Base-by-base conservation (phyloP, 2,888 invertebrate species). In the Drosophila putrida region DNA sequence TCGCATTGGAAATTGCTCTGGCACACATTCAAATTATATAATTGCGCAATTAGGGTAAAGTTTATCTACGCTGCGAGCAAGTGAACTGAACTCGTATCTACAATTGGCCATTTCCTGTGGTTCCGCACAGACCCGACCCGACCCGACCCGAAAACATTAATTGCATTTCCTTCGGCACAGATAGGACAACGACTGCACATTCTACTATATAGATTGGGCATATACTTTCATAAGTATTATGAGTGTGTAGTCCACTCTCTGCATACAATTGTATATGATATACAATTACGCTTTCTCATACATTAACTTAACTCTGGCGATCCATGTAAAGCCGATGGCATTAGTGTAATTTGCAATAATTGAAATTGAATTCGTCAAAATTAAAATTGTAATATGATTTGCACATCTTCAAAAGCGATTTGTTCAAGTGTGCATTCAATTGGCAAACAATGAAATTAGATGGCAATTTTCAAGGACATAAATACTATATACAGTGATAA, bases 41-140 rank as follows among this genome's bases (percentile, higher is more conserved):
- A 80, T 80, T 83, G 75, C 62, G 54, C 78, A 81, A 81, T 81
- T 83, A 80, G 62, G 36, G 25, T 35, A 50, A 60, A 80, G 36
- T 69, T 55, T 64, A 64, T 67, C 69, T 63, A 35, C 39, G 47
- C 39, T 13, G 33, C 43, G 50, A 71, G 53, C 61, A 46, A 65
- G 44, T 54, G 60, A 55, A 35, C 38, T 28, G 15, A 65, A 31
- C 57, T 33, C 46, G 46, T 72, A 53, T 63, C 55, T 43, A 25
- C 54, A 71, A 65, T 57, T 59, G 64, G 44, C 50, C 49, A 70
- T 51, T 71, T 71, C 54, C 66, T 46, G 46, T 53, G 39, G 13
- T 36, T 35, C 49, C 54, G 39, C 55, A 38, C 8, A 53, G 53
- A 62, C 25, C 57, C 60, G 35, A 65, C n/a, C n/a, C n/a, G n/a